phyloP scores from a whole-genome alignment of 2,113 vertebrate species.

The Emydura subglobosa region DNA sequence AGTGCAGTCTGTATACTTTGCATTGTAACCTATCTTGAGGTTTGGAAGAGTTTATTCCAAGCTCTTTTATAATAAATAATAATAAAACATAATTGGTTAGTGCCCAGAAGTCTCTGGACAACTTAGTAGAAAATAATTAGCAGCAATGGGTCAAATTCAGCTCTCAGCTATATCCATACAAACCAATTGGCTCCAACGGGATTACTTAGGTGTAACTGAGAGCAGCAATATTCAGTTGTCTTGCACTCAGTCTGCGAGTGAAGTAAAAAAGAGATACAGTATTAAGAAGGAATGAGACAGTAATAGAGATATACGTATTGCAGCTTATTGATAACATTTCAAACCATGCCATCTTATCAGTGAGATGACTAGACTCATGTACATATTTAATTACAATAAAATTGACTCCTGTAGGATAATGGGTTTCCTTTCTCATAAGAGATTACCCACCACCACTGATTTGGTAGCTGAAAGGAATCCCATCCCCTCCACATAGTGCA shows the following conservation, averaged over 20 bases:
- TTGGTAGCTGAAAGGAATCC: neutral
- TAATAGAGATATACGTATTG: neutral
- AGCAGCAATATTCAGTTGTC: neutral
- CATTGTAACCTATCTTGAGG: neutral
- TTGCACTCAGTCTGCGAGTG: neutral
- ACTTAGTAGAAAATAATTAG: neutral
- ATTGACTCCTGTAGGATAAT: neutral
- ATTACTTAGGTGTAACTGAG: neutral
- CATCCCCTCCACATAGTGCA: neutral
- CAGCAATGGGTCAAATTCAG: neutral
- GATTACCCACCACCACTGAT: rapidly evolving
- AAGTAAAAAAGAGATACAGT: neutral
- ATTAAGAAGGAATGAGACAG: neutral
- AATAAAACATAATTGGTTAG: neutral
- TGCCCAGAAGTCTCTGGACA: neutral
- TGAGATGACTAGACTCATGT: neutral
- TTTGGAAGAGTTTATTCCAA: neutral
- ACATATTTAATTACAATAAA: neutral
- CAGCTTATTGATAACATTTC: neutral
- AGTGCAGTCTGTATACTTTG: neutral
- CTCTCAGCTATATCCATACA: rapidly evolving
- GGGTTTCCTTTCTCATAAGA: neutral
- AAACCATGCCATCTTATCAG: neutral
- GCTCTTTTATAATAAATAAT: neutral
- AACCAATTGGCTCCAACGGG: neutral